Conservation (phyloP, 2,888 invertebrate genomes). For the Aspidiotus destructor region DNA sequence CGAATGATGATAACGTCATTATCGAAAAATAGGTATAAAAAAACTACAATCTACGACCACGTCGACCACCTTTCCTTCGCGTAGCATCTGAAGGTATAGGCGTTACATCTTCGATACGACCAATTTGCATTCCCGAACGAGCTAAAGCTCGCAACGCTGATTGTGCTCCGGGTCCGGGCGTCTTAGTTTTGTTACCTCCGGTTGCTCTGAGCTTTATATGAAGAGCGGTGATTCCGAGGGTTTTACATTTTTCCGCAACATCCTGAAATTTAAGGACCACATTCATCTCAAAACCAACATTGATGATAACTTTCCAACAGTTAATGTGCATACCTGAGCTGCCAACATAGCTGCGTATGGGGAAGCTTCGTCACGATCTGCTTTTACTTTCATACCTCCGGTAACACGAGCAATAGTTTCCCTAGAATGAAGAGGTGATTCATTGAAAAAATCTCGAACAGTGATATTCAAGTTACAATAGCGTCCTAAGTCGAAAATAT, state of each 20-base stretch:
- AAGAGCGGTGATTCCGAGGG: constrained; percentile 90
- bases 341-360: constrained; percentile 99
- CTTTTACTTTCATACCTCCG: constrained; percentile 99
- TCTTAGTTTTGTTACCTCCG: constrained; percentile 97
- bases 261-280: constrained; percentile 52
- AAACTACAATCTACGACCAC: constrained; percentile 92
- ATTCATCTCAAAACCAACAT: neutral
- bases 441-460: neutral
- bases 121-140: constrained; percentile 98
- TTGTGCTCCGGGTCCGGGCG: constrained; percentile 96
- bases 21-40: constrained; percentile 29
- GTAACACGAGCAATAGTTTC: constrained; percentile 92
- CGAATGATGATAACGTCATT: neutral
- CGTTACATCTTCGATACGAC: constrained; percentile 98
- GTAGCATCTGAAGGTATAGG: constrained; percentile 99
- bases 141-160: constrained; percentile 96
- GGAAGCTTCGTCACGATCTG: constrained; percentile 98
- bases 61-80: constrained; percentile 98
- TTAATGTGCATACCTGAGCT: constrained; percentile 67
- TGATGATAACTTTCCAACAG: neutral
- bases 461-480: neutral
- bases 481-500: neutral
- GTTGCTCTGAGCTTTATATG: constrained; percentile 98
- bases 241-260: constrained; percentile 97
- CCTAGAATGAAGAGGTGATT: constrained; percentile 42